Base-by-base conservation (phyloP, 2,888 invertebrate genomes). In the Sericinus montela region DNA sequence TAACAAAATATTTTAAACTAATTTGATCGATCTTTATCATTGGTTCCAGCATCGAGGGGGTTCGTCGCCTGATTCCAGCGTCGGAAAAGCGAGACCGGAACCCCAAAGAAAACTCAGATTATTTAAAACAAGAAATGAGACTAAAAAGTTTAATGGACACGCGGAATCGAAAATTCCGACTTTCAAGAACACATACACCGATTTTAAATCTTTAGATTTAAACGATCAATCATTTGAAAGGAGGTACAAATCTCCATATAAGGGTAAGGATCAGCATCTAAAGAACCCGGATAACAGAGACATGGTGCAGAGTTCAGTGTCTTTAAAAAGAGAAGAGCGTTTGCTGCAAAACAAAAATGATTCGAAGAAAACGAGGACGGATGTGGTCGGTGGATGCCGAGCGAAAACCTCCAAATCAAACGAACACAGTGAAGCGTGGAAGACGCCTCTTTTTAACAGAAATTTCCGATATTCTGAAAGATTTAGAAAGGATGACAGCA, bases 121-220 rank as follows among this genome's bases (percentile, higher is more conserved):
- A 29, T 95, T 94, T 74, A 94, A 93, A 82, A 94, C 94, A 40
- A 91, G 93, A 69, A 93, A 92, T 42, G 94, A 94, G 84, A 92
- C 93, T 53, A 92, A 92, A 77, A 91, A 91, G 65, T 73, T 81
- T 44, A 81, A 76, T 50, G 81, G 80, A 37, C 75, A 75, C 45
- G 48, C 62, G 43, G 83, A 86, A 19, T 69, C 65, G 34, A 77
- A 80, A 58, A 67, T 72, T 48, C 72, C 79, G 29, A 56, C 56
- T 10, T 79, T 73, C 54, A 80, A 69, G 63, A 72, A 59, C 45
- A 72, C 74, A 23, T 76, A 76, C 51, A 75, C 72, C 41, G 85
- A 85, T 63, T 84, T 79, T 56, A 83, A 80, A 56, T 86, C 80
- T 15, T 65, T 85, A 52, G 86, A 83, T 46, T 62, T 74, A 45